These are phyloP conservation scores for Brevipalpus yothersi DNA, from an alignment of 1,140 invertebrate species.

Conservation along the genomic window DNA sequence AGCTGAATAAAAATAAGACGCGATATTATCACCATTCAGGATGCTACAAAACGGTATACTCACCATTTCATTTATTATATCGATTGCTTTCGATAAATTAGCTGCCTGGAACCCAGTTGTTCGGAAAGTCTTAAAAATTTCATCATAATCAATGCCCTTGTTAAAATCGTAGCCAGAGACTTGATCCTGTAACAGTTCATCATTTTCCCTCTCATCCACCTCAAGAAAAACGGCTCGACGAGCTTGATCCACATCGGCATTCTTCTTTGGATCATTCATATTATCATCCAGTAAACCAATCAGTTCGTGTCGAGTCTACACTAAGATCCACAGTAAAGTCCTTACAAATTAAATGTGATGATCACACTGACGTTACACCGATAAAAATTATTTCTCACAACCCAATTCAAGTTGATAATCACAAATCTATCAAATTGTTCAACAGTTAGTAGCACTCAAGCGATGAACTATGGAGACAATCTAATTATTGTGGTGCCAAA, in stretches of 20 bases:
- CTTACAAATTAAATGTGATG: too few relatives aligned
- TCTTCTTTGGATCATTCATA: too few relatives aligned
- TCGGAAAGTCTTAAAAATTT: constrained; percentile 50
- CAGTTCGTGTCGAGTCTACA: too few relatives aligned
- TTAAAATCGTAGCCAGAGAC: constrained; percentile 71
- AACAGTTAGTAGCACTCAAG: too few relatives aligned
- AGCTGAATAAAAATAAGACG: constrained; percentile 13
- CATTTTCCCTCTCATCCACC: neutral
- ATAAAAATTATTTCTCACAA: too few relatives aligned
- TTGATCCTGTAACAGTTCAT: neutral
- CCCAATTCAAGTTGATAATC: too few relatives aligned
- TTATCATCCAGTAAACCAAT: too few relatives aligned
- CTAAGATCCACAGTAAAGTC: too few relatives aligned
- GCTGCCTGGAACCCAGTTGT: constrained; percentile 86
- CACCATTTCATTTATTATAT: constrained; percentile 82
- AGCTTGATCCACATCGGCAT: neutral
- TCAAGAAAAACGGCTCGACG: neutral
- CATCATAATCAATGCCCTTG: constrained; percentile 60
- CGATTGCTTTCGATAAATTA: constrained; percentile 65
- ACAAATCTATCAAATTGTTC: too few relatives aligned
- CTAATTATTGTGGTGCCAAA: too few relatives aligned
- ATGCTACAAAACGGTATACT: neutral
- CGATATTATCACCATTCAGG: neutral
- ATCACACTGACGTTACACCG: too few relatives aligned
- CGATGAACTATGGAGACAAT: too few relatives aligned